These are phyloP conservation scores for Erebia palarica DNA, from an alignment of 2,888 invertebrate species.

Conservation along the genomic window DNA sequence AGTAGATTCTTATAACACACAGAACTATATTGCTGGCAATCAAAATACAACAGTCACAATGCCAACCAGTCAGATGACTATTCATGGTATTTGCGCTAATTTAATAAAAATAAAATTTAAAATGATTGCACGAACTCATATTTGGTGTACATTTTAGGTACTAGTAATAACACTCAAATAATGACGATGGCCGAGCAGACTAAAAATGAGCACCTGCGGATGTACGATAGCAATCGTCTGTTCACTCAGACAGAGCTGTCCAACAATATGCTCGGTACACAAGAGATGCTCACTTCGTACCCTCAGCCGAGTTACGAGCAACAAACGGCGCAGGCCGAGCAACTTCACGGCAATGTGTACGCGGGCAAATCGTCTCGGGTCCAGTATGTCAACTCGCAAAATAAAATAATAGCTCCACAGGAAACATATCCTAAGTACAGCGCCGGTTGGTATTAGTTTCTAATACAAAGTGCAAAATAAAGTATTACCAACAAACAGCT, in stretches of 20 bases:
- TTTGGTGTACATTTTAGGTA: slow-evolving; percentile 52
- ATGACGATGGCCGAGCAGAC: slow-evolving; percentile 64
- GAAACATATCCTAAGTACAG: slow-evolving; percentile 69
- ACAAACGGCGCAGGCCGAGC: slow-evolving; percentile 48
- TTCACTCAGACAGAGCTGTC: slow-evolving; percentile 68
- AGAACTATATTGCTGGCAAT: slow-evolving; percentile 57
- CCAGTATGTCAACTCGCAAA: slow-evolving; percentile 60
- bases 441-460: slow-evolving; percentile 52
- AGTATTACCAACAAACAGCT: not conserved
- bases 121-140: not conserved
- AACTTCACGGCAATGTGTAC: slow-evolving; percentile 56
- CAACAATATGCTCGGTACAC: slow-evolving; percentile 61
- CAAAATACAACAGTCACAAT: slow-evolving; percentile 62
- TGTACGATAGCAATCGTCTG: slow-evolving; percentile 66
- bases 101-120: slow-evolving; percentile 19
- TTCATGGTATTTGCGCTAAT: slow-evolving; percentile 59
- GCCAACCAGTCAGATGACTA: slow-evolving; percentile 75
- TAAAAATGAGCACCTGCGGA: slow-evolving; percentile 71
- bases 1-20: slow-evolving; percentile 64
- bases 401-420: slow-evolving; percentile 61
- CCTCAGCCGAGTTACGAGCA: slow-evolving; percentile 60
- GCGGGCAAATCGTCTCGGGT: slow-evolving; percentile 57
- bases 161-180: slow-evolving; percentile 72
- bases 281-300: slow-evolving; percentile 64
- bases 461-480: not conserved